Conservation (phyloP, 2,888 invertebrate genomes). For the Laothoe populi region DNA sequence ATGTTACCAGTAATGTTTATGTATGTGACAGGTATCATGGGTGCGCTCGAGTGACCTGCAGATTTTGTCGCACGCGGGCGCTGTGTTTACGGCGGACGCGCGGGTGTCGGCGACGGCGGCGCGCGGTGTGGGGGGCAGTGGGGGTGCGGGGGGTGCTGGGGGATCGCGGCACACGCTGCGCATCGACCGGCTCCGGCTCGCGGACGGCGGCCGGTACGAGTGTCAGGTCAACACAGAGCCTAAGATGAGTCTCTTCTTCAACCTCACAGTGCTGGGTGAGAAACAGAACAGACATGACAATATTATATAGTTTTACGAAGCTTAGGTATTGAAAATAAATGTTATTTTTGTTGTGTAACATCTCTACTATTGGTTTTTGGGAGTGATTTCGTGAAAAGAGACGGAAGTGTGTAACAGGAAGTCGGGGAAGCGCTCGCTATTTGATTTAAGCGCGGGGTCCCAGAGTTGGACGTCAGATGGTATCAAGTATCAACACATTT, state of each 20-base stretch:
- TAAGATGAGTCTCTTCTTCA: constrained; percentile 88
- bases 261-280: constrained; percentile 87
- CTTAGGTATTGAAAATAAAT: no score
- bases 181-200: constrained; percentile 83
- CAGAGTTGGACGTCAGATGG: no score
- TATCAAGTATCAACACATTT: no score
- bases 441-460: no score
- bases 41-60: constrained; percentile 88
- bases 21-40: constrained; percentile 89
- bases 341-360: no score
- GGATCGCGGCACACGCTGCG: constrained; percentile 83
- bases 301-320: not conserved
- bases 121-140: not conserved
- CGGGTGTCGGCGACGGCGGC: constrained; percentile 84
- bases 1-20: not conserved
- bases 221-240: constrained; percentile 91
- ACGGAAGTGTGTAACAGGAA: no score
- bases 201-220: constrained; percentile 89
- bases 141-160: constrained; percentile 70
- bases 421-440: no score
- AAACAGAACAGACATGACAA: constrained; percentile 14
- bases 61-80: constrained; percentile 87
- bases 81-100: constrained; percentile 88
- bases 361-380: no score
- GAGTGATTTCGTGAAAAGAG: no score